Evolutionary conservation across 1,140 invertebrate genomes (phyloP).

Genomic region (Kradibia gibbosae): DNA sequence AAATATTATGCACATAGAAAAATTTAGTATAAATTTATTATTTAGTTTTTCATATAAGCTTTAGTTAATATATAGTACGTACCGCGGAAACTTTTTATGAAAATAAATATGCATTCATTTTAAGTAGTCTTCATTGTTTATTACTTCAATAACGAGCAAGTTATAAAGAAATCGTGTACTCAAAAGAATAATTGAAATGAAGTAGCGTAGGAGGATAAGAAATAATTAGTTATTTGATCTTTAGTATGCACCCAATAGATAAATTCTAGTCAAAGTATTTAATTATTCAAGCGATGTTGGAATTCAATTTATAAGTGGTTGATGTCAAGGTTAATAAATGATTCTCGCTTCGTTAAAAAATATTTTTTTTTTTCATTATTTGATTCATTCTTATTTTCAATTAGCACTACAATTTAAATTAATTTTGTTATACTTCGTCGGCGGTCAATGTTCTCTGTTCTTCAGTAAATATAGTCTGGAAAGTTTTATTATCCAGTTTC

Average conservation of each 20-base stretch:
- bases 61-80: background rate
- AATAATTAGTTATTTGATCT: slow-evolving; percentile 26
- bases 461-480: background rate
- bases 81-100: slow-evolving; percentile 22
- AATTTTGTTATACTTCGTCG: slow-evolving; percentile 59
- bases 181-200: slow-evolving; percentile 19
- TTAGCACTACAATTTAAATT: background rate
- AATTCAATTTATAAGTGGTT: background rate
- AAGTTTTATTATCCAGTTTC: background rate
- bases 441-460: slow-evolving; percentile 51
- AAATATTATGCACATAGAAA: background rate
- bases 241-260: slow-evolving; percentile 3
- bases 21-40: slow-evolving; percentile 4
- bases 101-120: background rate
- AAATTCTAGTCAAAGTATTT: background rate
- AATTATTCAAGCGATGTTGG: background rate
- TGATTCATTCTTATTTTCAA: too few species aligned
- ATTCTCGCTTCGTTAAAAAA: background rate
- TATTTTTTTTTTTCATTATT: too few species aligned
- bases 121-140: background rate
- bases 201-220: background rate
- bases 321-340: background rate
- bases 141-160: background rate
- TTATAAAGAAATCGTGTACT: background rate
- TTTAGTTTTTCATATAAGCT: background rate